Base-by-base conservation (phyloP, 2,113 vertebrate species). In the Psilopogon haemacephalus region DNA sequence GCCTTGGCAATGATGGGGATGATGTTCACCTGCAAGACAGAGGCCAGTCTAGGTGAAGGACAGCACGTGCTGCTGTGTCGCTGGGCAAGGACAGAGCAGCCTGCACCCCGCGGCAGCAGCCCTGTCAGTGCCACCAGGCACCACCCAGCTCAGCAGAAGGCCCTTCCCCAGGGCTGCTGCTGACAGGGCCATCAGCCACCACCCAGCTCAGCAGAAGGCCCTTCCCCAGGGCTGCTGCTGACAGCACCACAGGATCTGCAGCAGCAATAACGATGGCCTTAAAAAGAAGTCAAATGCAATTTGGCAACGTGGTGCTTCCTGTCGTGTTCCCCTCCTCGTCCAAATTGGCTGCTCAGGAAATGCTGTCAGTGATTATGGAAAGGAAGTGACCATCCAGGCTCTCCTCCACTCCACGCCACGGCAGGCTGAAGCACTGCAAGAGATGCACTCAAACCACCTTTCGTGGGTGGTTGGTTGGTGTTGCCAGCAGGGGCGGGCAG, bases 1-100 rank as follows among this genome's bases (percentile, higher is more conserved):
- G 98, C 98, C 96, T 98, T 98, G 72, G 98, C 98, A 65, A 98
- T 98, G 64, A 98, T 98, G 14, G 98, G 98, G 69, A 98, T 98
- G 90, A 98, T 98, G 93, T 98, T 98, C 91, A 98, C 98, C 98
- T 98, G 94, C 44, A 95, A 97, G 75, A 88, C 54, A 97, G 83
- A 90, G 32, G 79, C n/a, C n/a, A 93, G 76, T 55, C 42, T 5
- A 9, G 5, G 1, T 35, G 38, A 3, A 52, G 30, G 11, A 64
- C 76, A 8, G n/a, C 27, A 28, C 27, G 6, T 2, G 2, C 16
- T 15, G 40, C 40, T 26, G 33, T 4, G 3, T 24, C 55, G 15
- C 26, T 0, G 1, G 33, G 28, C 89, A 11, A 75, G 35, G 50
- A 81, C 1, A 1, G 63, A 58, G 11, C 60, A 58, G 52, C 63